phyloP scores from a whole-genome alignment of 2,797 vertebrate genomes.

The Telmatherina bonti region DNA sequence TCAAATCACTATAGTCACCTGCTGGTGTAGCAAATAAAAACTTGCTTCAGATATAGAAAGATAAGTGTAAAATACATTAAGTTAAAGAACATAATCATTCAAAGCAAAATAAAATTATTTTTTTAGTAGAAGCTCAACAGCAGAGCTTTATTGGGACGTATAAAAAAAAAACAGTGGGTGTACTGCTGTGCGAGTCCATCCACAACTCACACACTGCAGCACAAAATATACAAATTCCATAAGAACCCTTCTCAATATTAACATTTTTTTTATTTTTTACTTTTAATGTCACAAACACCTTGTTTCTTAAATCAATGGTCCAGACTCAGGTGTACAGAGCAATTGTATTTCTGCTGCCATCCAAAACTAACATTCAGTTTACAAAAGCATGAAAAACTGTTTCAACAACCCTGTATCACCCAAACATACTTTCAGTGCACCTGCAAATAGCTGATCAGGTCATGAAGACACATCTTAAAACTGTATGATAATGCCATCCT shows the following conservation, averaged over 20 bases:
- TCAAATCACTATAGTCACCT: constrained; percentile 8
- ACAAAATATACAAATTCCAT: neutral
- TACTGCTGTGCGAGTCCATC: neutral
- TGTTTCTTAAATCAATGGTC: constrained; percentile 1
- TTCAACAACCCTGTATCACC: constrained; percentile 10
- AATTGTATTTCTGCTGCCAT: constrained; percentile 11
- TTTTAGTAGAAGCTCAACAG: constrained; percentile 14
- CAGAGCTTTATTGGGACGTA: neutral
- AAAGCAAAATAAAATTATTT: constrained; percentile 2
- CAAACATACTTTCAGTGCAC: constrained; percentile 27
- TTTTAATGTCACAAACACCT: neutral
- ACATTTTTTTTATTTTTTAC: neutral
- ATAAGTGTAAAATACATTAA: neutral
- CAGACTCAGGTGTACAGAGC: neutral
- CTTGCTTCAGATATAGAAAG: neutral
- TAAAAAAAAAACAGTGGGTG: neutral
- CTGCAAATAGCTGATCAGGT: constrained; percentile 28
- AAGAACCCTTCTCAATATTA: neutral
- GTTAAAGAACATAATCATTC: constrained; percentile 16
- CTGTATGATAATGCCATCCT: neutral
- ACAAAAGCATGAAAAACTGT: constrained; percentile 5
- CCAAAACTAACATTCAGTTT: constrained; percentile 10
- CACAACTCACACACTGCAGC: neutral
- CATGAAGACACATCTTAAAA: neutral
- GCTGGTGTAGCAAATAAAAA: constrained; percentile 11